These are phyloP conservation scores for Metopia argyrocephala DNA, from an alignment of 2,888 invertebrate species.

Conservation along the genomic window DNA sequence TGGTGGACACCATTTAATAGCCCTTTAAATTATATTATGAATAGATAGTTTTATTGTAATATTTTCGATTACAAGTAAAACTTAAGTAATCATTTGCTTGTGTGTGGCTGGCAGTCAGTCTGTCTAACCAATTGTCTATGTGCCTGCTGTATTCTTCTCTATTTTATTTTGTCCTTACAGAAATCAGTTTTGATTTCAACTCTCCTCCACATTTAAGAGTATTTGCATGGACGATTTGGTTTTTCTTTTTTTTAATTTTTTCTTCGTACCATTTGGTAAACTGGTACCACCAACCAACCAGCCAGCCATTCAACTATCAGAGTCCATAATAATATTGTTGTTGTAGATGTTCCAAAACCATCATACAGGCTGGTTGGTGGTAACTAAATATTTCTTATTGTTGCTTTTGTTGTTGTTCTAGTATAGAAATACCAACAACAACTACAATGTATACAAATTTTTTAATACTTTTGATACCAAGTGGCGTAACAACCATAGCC, in stretches of 20 bases:
- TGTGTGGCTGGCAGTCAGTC: slow-evolving; percentile 31
- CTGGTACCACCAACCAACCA: slow-evolving; percentile 50
- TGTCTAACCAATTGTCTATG: slow-evolving; percentile 24
- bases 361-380: slow-evolving; percentile 46
- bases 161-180: slow-evolving; percentile 21
- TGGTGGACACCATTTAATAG: slow-evolving; percentile 4
- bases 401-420: slow-evolving; percentile 15
- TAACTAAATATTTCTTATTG: too few species aligned
- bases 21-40: slow-evolving; percentile 22
- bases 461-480: slow-evolving; percentile 41
- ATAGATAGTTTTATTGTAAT: slow-evolving; percentile 14
- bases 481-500: not conserved
- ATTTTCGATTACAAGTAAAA: slow-evolving; percentile 7
- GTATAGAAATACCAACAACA: slow-evolving; percentile 13
- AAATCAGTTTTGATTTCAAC: slow-evolving; percentile 58
- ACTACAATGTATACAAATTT: slow-evolving; percentile 20
- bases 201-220: slow-evolving; percentile 19
- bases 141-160: slow-evolving; percentile 13
- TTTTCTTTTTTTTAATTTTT: not conserved
- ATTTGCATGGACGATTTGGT: not conserved
- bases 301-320: slow-evolving; percentile 6
- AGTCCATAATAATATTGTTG: slow-evolving; percentile 40
- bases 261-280: slow-evolving; percentile 57
- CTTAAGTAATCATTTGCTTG: not conserved
- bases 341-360: slow-evolving; percentile 47